Evolutionary conservation across 2,888 invertebrate genomes (phyloP).

Genomic region (Ceraclea dissimilis): DNA sequence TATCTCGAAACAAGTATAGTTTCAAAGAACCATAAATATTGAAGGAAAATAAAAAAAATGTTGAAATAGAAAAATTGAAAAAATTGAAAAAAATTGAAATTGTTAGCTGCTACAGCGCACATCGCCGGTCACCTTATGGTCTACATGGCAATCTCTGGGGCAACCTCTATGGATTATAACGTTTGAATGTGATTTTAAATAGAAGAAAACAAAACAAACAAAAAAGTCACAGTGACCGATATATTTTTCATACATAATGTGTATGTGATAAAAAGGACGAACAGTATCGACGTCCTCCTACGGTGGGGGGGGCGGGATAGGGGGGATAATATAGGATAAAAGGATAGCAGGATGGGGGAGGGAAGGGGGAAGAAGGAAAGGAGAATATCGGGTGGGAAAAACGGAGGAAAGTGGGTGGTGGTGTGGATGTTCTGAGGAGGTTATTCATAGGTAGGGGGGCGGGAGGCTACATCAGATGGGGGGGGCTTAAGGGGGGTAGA

Average conservation of each 20-base stretch:
- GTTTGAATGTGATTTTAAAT: too few species aligned
- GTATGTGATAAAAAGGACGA: slow-evolving; percentile 22
- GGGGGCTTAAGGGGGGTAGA: not conserved
- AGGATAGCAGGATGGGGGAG: not conserved
- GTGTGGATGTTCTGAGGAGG: not conserved
- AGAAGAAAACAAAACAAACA: too few species aligned
- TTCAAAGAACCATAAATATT: too few species aligned
- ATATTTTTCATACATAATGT: not conserved
- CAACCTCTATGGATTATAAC: too few species aligned
- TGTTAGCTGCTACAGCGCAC: too few species aligned
- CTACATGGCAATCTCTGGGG: too few species aligned
- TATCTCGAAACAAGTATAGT: too few species aligned
- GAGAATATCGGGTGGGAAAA: not conserved
- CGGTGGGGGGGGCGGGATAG: not conserved
- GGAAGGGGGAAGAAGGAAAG: not conserved
- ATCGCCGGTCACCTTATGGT: too few species aligned
- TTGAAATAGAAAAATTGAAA: too few species aligned
- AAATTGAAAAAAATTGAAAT: too few species aligned
- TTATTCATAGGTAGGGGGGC: not conserved
- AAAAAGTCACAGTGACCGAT: not conserved
- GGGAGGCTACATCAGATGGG: not conserved
- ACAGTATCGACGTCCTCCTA: slow-evolving; percentile 18
- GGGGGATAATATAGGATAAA: not conserved
- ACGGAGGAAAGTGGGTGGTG: too few species aligned
- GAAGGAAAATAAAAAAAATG: too few species aligned